Evolutionary conservation across 2,888 invertebrate genomes (phyloP), one percentile per base, ranked within the genome.

Genomic region (Euplagia quadripunctaria): DNA sequence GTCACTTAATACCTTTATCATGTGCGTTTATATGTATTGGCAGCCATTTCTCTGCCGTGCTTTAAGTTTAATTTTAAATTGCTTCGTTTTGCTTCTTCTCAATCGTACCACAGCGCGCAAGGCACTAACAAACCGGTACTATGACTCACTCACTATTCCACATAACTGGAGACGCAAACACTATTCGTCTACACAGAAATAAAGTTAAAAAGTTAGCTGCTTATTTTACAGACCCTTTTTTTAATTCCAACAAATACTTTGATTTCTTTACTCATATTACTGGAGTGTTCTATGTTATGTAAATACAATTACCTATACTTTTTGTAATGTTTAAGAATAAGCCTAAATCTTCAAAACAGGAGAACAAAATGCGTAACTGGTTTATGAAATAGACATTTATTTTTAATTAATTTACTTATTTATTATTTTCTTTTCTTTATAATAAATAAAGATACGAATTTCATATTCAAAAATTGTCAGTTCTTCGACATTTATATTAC

Each of bases 11-110:
- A 79, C 80, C 72, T 82, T 82, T 73, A 64, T 61, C 55, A 58
- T 51, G 64, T 14, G 51, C 55, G 64, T 65, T n/a, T 71, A 72
- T 82, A 79, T 71, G 70, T 82, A 80, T 82, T 78, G 79, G 79
- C 75, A 69, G 76, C 76, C 82, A 79, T 81, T 82, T 81, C 84
- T 79, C 82, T 83, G 76, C 78, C 75, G 74, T 74, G 81, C 83
- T 81, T 73, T 68, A 51, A 72, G 79, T 84, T 83, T 85, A 83
- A 82, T 85, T 84, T 84, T 80, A 80, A 83, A 80, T 80, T 80
- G 58, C 69, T 76, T 82, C 79, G 77, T 85, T 83, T 85, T 82
- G 80, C 74, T 85, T 83, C 74, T 77, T 85, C 74, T 77, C 83
- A 84, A 83, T 82, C 81, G 85, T 82, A 79, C 78, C 83, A 79